A percentile compares a stretch with the other conserved stretches of the same genome.
Conservation (phyloP, 1,140 invertebrate species). For the Ylistrum balloti region DNA sequence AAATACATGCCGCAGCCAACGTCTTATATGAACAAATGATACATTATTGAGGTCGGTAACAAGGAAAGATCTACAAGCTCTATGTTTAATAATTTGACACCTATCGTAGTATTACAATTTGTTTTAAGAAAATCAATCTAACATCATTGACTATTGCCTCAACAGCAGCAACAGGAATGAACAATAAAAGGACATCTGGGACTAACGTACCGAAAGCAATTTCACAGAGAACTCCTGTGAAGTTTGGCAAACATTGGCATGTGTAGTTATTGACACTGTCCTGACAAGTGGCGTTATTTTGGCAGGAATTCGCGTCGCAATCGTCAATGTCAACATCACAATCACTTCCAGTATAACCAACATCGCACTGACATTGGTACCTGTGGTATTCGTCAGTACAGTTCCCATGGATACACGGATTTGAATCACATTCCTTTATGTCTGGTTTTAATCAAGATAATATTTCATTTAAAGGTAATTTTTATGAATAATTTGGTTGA, state of each 20-base stretch:
- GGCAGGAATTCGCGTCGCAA: conserved; percentile 41
- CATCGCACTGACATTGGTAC: conserved; percentile 33
- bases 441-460: neutral
- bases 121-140: too few relatives aligned
- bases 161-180: too few relatives aligned
- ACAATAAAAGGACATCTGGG: too few relatives aligned
- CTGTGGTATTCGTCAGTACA: conserved; percentile 22
- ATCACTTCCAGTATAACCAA: neutral
- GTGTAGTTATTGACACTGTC: conserved; percentile 44
- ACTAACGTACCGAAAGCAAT: neutral
- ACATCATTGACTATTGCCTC: too few relatives aligned
- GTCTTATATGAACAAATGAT: too few relatives aligned
- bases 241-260: conserved; percentile 44
- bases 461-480: neutral
- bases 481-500: too few relatives aligned
- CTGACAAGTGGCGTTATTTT: conserved; percentile 44
- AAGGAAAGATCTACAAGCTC: too few relatives aligned
- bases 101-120: too few relatives aligned
- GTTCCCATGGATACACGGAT: conserved; percentile 41
- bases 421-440: conserved; percentile 29
- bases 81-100: too few relatives aligned
- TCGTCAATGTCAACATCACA: conserved; percentile 49
- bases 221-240: conserved; percentile 35
- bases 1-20: too few relatives aligned
- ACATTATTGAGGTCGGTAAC: too few relatives aligned